Conservation (phyloP, 2,888 invertebrate species). For the Erannis defoliaria region DNA sequence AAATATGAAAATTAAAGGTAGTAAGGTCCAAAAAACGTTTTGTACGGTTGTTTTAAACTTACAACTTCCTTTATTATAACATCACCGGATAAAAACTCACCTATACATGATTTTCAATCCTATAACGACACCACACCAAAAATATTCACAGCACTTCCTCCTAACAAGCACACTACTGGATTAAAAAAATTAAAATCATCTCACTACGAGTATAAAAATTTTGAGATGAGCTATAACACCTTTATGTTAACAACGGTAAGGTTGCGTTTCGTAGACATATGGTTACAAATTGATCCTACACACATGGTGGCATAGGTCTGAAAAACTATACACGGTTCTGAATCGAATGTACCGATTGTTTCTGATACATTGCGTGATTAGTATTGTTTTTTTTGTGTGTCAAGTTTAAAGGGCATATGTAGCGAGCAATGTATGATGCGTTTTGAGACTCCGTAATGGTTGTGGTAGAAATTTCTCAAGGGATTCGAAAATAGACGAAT, state of each 20-base stretch:
- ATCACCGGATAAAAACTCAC: conserved; percentile 33
- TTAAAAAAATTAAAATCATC: conserved; percentile 33
- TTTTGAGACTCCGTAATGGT: conserved; percentile 17
- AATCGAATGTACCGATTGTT: conserved; percentile 27
- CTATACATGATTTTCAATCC: conserved; percentile 37
- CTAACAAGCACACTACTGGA: conserved; percentile 19
- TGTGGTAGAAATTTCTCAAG: conserved; percentile 56
- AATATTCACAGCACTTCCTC: conserved; percentile 21
- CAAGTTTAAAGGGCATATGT: neutral
- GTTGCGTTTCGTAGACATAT: conserved; percentile 13
- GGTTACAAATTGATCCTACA: conserved; percentile 22
- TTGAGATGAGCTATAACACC: no score
- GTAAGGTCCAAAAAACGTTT: no score
- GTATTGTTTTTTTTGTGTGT: conserved; percentile 6
- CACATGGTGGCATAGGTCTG: conserved; percentile 28
- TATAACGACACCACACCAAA: conserved; percentile 3
- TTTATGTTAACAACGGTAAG: conserved; percentile 20
- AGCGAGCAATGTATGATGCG: conserved; percentile 49
- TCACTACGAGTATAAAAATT: neutral
- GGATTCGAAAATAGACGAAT: conserved; percentile 70
- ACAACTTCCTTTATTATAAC: neutral
- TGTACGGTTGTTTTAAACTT: no score
- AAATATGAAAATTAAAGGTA: no score
- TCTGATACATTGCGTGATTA: conserved; percentile 45
- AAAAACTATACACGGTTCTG: conserved; percentile 30